Conservation (phyloP, 2,113 vertebrate species). For the Brachyistius frenatus region DNA sequence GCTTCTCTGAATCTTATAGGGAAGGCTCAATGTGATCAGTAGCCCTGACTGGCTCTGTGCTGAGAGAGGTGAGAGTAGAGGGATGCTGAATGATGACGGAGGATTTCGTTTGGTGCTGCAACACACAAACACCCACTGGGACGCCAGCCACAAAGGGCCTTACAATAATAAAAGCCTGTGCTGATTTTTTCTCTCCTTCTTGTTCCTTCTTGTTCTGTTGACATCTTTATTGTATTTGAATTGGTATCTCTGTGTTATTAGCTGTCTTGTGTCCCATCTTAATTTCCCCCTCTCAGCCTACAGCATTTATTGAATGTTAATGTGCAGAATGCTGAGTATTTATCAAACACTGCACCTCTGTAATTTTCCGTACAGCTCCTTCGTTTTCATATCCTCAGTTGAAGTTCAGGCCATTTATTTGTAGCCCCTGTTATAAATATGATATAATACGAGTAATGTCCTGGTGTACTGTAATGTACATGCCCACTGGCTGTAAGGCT, state of each 20-base stretch:
- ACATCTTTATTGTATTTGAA: background rate
- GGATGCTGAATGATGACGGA: slow-evolving; percentile 30
- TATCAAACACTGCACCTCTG: background rate
- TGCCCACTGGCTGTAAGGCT: slow-evolving; percentile 26
- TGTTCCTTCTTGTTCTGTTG: slow-evolving; percentile 16
- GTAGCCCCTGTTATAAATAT: slow-evolving; percentile 21
- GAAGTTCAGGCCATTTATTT: slow-evolving; percentile 27
- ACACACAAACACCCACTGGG: background rate
- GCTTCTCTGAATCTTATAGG: slow-evolving; percentile 6
- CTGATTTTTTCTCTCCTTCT: slow-evolving; percentile 20
- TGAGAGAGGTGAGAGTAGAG: slow-evolving; percentile 34
- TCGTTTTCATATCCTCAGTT: slow-evolving; percentile 19
- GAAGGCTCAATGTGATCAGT: slow-evolving; percentile 48
- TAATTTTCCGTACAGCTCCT: background rate
- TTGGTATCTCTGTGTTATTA: background rate
- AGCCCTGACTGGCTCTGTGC: slow-evolving; percentile 29
- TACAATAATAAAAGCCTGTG: slow-evolving; percentile 23
- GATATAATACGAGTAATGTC: slow-evolving; percentile 21
- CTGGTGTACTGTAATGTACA: slow-evolving; percentile 12
- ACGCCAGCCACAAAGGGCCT: slow-evolving; percentile 5
- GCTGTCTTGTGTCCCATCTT: background rate
- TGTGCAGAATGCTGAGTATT: too few relatives aligned
- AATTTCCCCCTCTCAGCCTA: background rate
- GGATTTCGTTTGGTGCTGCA: slow-evolving; percentile 19
- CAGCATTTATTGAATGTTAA: background rate